Evolutionary conservation across 1,140 invertebrate species (phyloP).

Genomic region (Drosophila serrata): DNA sequence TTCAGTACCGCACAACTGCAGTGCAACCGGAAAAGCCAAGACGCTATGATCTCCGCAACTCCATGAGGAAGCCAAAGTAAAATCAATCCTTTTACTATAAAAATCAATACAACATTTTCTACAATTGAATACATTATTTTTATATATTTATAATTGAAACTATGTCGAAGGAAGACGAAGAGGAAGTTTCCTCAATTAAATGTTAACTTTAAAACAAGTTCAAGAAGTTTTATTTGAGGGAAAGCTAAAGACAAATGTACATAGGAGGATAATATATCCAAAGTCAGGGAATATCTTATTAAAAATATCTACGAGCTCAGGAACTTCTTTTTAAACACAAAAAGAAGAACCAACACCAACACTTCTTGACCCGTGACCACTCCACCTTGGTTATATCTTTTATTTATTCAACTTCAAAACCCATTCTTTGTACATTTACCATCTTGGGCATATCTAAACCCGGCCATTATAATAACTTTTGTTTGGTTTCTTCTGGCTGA

Average conservation of each 20-base stretch:
- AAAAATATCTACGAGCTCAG: neutral
- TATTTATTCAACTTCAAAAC: constrained; percentile 22
- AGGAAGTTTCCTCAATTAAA: neutral
- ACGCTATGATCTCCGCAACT: constrained; percentile 63
- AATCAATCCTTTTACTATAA: neutral
- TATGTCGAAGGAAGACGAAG: neutral
- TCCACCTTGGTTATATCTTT: constrained; percentile 8
- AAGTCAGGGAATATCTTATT: neutral
- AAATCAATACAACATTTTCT: neutral
- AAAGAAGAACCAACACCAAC: neutral
- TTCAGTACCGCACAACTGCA: constrained; percentile 1
- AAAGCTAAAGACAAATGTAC: neutral
- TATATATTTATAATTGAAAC: neutral
- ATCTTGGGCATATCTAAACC: constrained; percentile 28
- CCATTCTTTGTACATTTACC: constrained; percentile 30
- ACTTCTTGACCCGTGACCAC: neutral
- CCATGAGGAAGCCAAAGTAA: constrained; percentile 20
- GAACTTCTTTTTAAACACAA: neutral
- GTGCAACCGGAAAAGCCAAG: constrained; percentile 20
- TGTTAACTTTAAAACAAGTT: neutral
- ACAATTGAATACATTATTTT: neutral
- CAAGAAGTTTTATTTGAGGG: neutral
- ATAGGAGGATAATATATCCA: too few species aligned
- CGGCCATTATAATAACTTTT: constrained; percentile 42
- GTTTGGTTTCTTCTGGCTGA: constrained; percentile 9